A percentile compares a stretch with the other conserved stretches of the same genome.
phyloP scores from a whole-genome alignment of 2,888 invertebrate genomes.

The Microctonus aethiopoides region DNA sequence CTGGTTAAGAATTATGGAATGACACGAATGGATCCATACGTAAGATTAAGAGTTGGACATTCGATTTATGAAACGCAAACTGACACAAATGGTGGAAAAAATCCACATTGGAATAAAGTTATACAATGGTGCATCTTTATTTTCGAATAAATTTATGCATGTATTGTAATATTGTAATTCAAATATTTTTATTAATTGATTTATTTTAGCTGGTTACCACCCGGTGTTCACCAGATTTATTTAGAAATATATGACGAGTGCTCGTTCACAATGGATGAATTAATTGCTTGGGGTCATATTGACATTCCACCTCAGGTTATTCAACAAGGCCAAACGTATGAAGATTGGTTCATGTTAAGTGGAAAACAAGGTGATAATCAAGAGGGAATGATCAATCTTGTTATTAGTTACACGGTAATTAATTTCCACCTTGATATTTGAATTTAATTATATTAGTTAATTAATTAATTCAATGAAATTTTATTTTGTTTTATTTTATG shows the following conservation, averaged over 20 bases:
- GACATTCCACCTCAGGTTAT: constrained; percentile 84
- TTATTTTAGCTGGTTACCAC: constrained; percentile 78
- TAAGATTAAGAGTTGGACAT: constrained; percentile 91
- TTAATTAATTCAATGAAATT: neutral
- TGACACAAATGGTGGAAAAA: constrained; percentile 93
- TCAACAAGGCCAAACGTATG: constrained; percentile 84
- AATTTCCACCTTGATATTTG: neutral
- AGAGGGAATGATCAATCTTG: constrained; percentile 93
- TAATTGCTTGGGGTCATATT: constrained; percentile 94
- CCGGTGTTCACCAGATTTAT: constrained; percentile 88
- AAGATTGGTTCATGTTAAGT: constrained; percentile 94
- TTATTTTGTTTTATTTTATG: neutral
- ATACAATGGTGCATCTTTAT: constrained; percentile 79
- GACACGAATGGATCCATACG: constrained; percentile 96
- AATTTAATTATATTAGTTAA: neutral
- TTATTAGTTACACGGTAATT: constrained; percentile 82
- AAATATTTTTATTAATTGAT: neutral
- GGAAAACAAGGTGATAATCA: constrained; percentile 95
- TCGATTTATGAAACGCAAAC: constrained; percentile 96
- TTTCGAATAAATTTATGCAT: too few species aligned
- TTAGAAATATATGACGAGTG: constrained; percentile 97
- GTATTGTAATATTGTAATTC: too few species aligned
- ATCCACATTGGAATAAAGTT: constrained; percentile 95
- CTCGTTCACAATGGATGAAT: constrained; percentile 95
- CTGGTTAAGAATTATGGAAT: constrained; percentile 94